Evolutionary conservation across 2,888 invertebrate genomes (phyloP).

Genomic region (Erebia ligea): DNA sequence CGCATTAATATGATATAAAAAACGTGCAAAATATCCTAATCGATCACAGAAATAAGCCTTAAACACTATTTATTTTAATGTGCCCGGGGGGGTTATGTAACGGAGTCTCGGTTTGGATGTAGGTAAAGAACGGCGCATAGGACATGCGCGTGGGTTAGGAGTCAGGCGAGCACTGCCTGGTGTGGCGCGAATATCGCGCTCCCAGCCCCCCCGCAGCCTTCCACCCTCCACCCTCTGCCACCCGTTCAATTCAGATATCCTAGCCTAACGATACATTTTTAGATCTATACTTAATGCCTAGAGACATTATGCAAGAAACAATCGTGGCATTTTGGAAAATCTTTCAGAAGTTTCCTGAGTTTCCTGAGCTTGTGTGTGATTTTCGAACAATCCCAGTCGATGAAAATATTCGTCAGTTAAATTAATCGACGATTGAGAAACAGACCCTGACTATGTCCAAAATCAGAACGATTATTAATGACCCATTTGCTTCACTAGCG

Average conservation of each 20-base stretch:
- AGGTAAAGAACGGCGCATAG: conserved; percentile 61
- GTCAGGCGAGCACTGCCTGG: conserved; percentile 76
- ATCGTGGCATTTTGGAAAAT: neutral
- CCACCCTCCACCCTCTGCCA: conserved; percentile 42
- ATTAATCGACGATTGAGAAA: no score
- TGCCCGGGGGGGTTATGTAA: conserved; percentile 74
- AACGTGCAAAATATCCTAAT: conserved; percentile 76
- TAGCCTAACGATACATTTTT: conserved; percentile 21
- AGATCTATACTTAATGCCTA: conserved; percentile 7
- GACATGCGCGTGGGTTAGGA: conserved; percentile 75
- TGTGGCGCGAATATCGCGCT: conserved; percentile 43
- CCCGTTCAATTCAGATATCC: conserved; percentile 41
- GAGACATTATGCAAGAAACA: neutral
- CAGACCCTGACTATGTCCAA: no score
- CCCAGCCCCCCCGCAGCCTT: conserved; percentile 42
- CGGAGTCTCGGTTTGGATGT: conserved; percentile 68
- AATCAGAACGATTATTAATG: neutral
- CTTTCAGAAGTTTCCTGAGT: no score
- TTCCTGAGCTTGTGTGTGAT: no score
- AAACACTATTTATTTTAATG: conserved; percentile 65
- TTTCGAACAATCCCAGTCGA: no score
- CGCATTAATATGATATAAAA: conserved; percentile 54
- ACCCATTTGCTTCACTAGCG: neutral
- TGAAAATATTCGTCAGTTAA: no score
- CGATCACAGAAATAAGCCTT: conserved; percentile 81